Percentiles rank a stretch among this genome's conserved stretches.
Evolutionary conservation across 2,888 invertebrate genomes (phyloP).

Genomic region (Drosophila demipolita): DNA sequence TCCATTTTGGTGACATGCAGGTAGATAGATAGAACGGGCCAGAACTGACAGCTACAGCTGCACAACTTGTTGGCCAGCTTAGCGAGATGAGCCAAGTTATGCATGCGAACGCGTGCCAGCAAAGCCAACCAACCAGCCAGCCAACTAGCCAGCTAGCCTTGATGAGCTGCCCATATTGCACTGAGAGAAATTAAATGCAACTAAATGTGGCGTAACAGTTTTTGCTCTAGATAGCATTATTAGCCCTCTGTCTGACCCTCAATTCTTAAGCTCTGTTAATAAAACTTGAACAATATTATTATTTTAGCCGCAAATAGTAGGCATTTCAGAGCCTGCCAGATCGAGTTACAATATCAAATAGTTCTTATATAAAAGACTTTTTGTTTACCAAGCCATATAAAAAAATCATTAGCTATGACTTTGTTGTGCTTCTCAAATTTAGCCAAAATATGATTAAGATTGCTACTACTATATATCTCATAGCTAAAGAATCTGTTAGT

Average conservation of each 20-base stretch:
- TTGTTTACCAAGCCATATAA: not conserved
- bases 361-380: not conserved
- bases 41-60: constrained; percentile 70
- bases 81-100: constrained; percentile 63
- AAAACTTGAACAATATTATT: not conserved
- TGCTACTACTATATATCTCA: not conserved
- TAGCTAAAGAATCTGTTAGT: not conserved
- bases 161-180: constrained; percentile 51
- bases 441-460: not conserved
- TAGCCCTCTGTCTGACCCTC: not conserved
- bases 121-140: not conserved
- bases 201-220: too few relatives aligned
- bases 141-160: constrained; percentile 24
- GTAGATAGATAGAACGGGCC: constrained; percentile 34
- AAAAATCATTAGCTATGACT: not conserved
- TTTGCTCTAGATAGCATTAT: not conserved
- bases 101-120: constrained; percentile 62
- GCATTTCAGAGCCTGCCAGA: too few relatives aligned
- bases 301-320: too few relatives aligned
- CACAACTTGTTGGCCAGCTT: constrained; percentile 69
- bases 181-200: constrained; percentile 24
- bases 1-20: constrained; percentile 67
- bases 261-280: not conserved
- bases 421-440: not conserved
- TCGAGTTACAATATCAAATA: too few relatives aligned